Evolutionary conservation across 2,888 invertebrate genomes (phyloP), one percentile per base, ranked within the genome.

Genomic region (Pycnomerus fuliginosus): DNA sequence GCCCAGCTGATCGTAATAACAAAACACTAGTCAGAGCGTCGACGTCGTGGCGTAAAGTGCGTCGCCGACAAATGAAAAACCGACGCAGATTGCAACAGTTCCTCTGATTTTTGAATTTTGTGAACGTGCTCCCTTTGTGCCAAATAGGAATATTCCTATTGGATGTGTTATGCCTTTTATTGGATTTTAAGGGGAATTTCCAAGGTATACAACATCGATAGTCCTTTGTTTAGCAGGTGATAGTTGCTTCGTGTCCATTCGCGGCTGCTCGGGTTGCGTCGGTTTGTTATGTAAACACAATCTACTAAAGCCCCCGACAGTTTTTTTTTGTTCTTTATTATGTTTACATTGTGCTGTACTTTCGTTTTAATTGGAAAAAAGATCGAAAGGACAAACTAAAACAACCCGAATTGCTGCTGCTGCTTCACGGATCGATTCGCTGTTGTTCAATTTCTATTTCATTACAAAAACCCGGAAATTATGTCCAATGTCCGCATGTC

Each of bases 261-360:
- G 40, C 24, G 15, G 29, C 55, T 59, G 57, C 49, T 37, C 50
- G 43, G n/a, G 22, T 3, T 7, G 24, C n/a, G 23, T 50, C 58
- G 57, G 38, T 61, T 58, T 67, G 62, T 68, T 68, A 68, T 67
- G 67, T 68, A 68, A 68, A 68, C 65, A 62, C 47, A 48, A 8
- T 11, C n/a, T 27, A 23, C 25, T 39, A 41, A 38, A 27, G 35
- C 30, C 25, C 16, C 20, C 29, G 16, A 14, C 7, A 16, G n/a
- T 32, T 23, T 29, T 17, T 40, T 11, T 23, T 31, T 17, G 22
- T 38, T 36, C 31, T 43, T 4, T 1, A 35, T 17, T 10, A 11
- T 37, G 15, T 5, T 16, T 17, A 15, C n/a, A 15, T 15, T 10
- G 10, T 37, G n/a, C n/a, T 28, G 2, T 13, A 37, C 29, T 27